phyloP scores from a whole-genome alignment of 2,888 invertebrate species.

The Drosophila mimica region DNA sequence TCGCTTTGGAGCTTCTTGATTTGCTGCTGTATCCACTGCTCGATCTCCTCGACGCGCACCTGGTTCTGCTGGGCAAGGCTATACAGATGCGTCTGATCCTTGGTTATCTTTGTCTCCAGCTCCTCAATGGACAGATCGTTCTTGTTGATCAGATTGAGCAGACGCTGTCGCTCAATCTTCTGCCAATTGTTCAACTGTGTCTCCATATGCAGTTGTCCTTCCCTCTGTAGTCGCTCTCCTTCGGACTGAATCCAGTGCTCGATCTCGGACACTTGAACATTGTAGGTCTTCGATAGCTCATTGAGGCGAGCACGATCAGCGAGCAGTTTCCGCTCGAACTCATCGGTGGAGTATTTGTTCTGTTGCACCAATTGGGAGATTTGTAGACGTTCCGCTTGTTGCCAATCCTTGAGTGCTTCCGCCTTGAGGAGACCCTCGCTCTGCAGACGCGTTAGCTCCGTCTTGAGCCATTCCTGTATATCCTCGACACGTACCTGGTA shows the following conservation, averaged over 20 bases:
- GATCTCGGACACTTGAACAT: slow-evolving; percentile 82
- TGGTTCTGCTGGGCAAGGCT: slow-evolving; percentile 82
- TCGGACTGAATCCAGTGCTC: slow-evolving; percentile 83
- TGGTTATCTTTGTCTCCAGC: slow-evolving; percentile 75
- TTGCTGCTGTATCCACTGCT: slow-evolving; percentile 83
- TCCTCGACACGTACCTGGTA: slow-evolving; percentile 82
- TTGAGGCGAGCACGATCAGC: slow-evolving; percentile 79
- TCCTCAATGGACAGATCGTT: slow-evolving; percentile 82
- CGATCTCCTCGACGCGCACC: slow-evolving; percentile 83
- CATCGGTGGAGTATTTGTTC: slow-evolving; percentile 82
- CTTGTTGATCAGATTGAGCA: slow-evolving; percentile 75
- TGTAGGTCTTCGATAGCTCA: slow-evolving; percentile 79
- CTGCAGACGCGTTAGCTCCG: slow-evolving; percentile 79
- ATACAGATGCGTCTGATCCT: slow-evolving; percentile 81
- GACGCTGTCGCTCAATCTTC: slow-evolving; percentile 79
- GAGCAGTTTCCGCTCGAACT: slow-evolving; percentile 79
- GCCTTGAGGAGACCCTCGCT: slow-evolving; percentile 80
- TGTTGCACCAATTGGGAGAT: slow-evolving; percentile 77
- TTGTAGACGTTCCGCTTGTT: slow-evolving; percentile 77
- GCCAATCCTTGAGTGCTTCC: slow-evolving; percentile 83
- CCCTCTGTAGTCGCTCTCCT: slow-evolving; percentile 77
- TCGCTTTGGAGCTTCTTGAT: slow-evolving; percentile 80
- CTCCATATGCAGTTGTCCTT: slow-evolving; percentile 78
- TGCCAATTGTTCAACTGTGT: slow-evolving; percentile 83
- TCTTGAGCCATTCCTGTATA: slow-evolving; percentile 83